phyloP scores from a whole-genome alignment of 2,888 invertebrate species.

The Entomobrya proxima region DNA sequence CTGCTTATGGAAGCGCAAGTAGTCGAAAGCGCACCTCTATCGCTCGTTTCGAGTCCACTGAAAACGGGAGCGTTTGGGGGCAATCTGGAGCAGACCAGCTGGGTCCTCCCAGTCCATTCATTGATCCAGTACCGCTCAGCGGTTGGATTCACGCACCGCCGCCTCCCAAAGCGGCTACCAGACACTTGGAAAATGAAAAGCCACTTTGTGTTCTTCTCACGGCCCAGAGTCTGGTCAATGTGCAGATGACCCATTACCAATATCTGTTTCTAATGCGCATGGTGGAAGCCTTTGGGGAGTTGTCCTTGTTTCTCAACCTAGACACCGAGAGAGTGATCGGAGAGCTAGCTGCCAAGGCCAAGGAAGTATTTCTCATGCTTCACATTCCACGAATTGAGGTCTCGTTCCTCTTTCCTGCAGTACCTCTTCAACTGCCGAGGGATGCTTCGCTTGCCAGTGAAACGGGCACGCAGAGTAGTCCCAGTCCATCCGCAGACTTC shows the following conservation, averaged over 20 bases:
- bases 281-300: slow-evolving; percentile 87
- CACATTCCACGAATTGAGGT: slow-evolving; percentile 74
- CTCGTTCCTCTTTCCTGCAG: slow-evolving; percentile 72
- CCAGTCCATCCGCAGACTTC: slow-evolving; percentile 55
- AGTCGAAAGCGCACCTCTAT: slow-evolving; percentile 75
- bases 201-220: slow-evolving; percentile 31
- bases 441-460: slow-evolving; percentile 56
- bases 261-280: slow-evolving; percentile 91
- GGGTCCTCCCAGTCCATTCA: slow-evolving; percentile 79
- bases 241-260: slow-evolving; percentile 96
- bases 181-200: not conserved
- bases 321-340: slow-evolving; percentile 85
- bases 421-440: slow-evolving; percentile 60
- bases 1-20: slow-evolving; percentile 80
- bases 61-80: slow-evolving; percentile 42
- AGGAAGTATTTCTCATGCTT: slow-evolving; percentile 72
- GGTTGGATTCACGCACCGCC: slow-evolving; percentile 83
- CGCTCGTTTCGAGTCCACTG: slow-evolving; percentile 78
- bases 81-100: slow-evolving; percentile 75
- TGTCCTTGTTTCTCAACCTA: slow-evolving; percentile 87
- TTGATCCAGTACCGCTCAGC: slow-evolving; percentile 91
- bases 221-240: slow-evolving; percentile 82
- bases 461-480: slow-evolving; percentile 53
- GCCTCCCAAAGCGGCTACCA: not conserved
- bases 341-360: slow-evolving; percentile 78